A percentile compares a stretch with the other conserved stretches of the same genome.
phyloP scores from a whole-genome alignment of 2,113 vertebrate species.

The Platysternon megacephalum region DNA sequence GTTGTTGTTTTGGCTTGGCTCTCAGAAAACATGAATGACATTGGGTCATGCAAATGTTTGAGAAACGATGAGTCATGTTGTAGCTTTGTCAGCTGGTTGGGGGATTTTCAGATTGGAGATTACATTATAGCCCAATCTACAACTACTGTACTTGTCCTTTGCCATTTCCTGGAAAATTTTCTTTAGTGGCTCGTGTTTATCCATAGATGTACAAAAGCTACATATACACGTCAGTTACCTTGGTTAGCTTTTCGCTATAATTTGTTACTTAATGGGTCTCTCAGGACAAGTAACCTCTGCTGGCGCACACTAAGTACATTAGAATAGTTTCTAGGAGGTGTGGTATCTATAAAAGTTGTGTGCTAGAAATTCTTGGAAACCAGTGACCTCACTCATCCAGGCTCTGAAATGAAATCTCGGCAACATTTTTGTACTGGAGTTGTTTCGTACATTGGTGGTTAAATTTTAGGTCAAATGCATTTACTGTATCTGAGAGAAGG shows the following conservation, averaged over 20 bases:
- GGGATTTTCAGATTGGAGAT: neutral
- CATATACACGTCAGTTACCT: neutral
- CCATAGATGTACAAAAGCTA: neutral
- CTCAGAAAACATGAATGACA: slow-evolving; percentile 26
- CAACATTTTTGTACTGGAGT: neutral
- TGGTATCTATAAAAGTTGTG: neutral
- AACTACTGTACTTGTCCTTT: neutral
- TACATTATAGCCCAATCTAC: neutral
- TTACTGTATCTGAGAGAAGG: neutral
- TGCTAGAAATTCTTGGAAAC: neutral
- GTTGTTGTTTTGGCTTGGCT: slow-evolving; percentile 8
- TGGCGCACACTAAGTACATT: slow-evolving; percentile 36
- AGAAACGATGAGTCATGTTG: neutral
- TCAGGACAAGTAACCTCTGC: slow-evolving; percentile 37
- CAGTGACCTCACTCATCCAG: neutral
- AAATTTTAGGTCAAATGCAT: neutral
- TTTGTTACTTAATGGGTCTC: slow-evolving; percentile 13
- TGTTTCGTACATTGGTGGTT: neutral
- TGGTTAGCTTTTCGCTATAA: slow-evolving; percentile 25
- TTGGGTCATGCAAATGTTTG: slow-evolving; percentile 46
- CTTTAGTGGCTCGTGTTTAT: slow-evolving; percentile 12
- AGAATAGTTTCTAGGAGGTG: slow-evolving; percentile 26
- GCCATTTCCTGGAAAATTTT: neutral
- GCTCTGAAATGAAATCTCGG: neutral
- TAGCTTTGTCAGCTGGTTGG: neutral